Evolutionary conservation across 2,113 vertebrate species (phyloP).

Genomic region (Melanostigma gelatinosum): DNA sequence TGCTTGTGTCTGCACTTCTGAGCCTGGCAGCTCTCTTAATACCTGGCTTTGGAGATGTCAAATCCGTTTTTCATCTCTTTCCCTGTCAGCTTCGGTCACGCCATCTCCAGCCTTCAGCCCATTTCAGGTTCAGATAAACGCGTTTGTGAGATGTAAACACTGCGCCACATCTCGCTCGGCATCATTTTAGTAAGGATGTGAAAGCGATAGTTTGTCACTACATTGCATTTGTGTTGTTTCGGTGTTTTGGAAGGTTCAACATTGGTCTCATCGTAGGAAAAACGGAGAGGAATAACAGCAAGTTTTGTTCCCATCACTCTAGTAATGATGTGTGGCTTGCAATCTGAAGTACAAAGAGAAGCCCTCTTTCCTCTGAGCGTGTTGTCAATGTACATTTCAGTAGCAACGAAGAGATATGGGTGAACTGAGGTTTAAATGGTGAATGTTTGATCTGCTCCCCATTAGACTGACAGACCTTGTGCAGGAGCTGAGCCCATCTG

Average conservation of each 20-base stretch:
- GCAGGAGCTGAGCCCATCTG: conserved; percentile 24
- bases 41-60: conserved; percentile 77
- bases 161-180: conserved; percentile 20
- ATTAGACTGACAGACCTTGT: conserved; percentile 33
- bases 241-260: conserved; percentile 8
- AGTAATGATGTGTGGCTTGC: conserved; percentile 25
- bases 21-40: conserved; percentile 75
- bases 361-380: conserved; percentile 9
- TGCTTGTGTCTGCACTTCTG: conserved; percentile 74
- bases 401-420: conserved; percentile 47
- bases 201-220: conserved; percentile 28
- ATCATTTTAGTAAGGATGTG: conserved; percentile 29
- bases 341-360: conserved; percentile 44
- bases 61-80: conserved; percentile 65
- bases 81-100: conserved; percentile 71
- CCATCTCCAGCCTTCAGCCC: conserved; percentile 67
- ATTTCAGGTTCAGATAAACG: conserved; percentile 63
- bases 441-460: conserved; percentile 54
- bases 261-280: conserved; percentile 14
- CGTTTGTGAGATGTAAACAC: conserved; percentile 34
- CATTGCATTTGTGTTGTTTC: conserved; percentile 14
- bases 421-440: conserved; percentile 54
- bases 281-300: conserved; percentile 12
- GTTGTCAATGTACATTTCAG: conserved; percentile 53
- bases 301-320: conserved; percentile 31